phyloP scores from a whole-genome alignment of 1,140 invertebrate species.

The Zophobas morio region DNA sequence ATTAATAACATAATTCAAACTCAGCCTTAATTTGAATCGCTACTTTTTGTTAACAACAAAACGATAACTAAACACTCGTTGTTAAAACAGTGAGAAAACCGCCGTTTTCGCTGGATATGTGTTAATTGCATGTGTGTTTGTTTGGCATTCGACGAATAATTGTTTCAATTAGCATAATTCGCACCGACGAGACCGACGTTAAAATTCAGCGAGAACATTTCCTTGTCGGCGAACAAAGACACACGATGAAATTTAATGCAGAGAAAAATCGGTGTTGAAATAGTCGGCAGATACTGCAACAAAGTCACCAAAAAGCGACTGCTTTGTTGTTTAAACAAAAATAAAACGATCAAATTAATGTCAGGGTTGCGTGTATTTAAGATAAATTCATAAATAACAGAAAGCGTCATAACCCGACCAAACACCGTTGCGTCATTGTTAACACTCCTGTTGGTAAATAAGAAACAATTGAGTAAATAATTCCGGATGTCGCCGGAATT shows the following conservation, averaged over 20 bases:
- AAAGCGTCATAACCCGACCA: not conserved
- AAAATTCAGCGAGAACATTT: not conserved
- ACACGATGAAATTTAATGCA: slow-evolving; percentile 21
- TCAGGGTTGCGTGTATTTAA: slow-evolving; percentile 24
- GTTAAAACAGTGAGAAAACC: no score
- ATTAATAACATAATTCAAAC: not conserved
- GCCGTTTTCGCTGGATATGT: not conserved
- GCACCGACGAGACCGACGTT: not conserved
- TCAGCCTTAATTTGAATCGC: no score
- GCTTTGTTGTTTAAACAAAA: slow-evolving; percentile 1
- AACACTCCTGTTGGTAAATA: not conserved
- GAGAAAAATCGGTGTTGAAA: slow-evolving; percentile 16
- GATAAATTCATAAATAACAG: slow-evolving; percentile 4
- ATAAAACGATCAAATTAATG: slow-evolving; percentile 10
- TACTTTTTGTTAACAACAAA: no score
- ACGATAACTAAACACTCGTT: no score
- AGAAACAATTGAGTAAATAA: not conserved
- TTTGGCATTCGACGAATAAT: not conserved
- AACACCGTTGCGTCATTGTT: slow-evolving; percentile 14
- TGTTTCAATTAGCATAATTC: slow-evolving; percentile 19
- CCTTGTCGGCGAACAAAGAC: not conserved
- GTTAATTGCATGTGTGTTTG: not conserved
- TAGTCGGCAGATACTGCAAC: slow-evolving; percentile 15
- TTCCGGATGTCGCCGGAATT: not conserved
- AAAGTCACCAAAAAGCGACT: slow-evolving; percentile 1